Conservation (phyloP, 2,113 vertebrate species). For the Anolis sagrei region DNA sequence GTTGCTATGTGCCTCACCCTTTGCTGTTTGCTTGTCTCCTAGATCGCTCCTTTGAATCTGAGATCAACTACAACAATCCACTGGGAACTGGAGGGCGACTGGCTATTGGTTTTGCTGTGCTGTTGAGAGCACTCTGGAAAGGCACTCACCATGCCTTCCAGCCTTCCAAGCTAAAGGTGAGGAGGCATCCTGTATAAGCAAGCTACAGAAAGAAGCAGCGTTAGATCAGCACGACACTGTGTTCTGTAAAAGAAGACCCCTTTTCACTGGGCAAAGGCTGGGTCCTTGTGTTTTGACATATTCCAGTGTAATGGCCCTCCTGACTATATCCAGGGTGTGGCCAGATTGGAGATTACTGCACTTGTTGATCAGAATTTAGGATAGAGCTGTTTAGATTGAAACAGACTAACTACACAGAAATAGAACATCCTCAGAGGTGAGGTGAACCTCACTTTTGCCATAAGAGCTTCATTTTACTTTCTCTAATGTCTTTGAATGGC, state of each 20-base stretch:
- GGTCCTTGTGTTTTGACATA: not conserved
- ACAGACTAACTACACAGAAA: not conserved
- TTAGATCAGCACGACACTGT: not conserved
- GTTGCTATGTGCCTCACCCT: rapidly evolving
- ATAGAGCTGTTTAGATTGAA: not conserved
- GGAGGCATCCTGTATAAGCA: not conserved
- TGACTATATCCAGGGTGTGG: too few species aligned
- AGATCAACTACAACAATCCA: slow-evolving; percentile 96
- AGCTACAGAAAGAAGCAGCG: too few species aligned
- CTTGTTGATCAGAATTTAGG: not conserved
- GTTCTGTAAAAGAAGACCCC: not conserved
- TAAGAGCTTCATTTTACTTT: not conserved
- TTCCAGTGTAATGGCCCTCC: not conserved
- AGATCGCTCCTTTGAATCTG: slow-evolving; percentile 94
- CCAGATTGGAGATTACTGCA: not conserved
- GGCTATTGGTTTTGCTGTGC: slow-evolving; percentile 93
- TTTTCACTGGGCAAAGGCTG: not conserved
- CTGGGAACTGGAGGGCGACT: slow-evolving; percentile 93
- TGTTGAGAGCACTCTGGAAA: slow-evolving; percentile 95
- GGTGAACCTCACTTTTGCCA: not conserved
- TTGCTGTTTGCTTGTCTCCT: slow-evolving; percentile 25
- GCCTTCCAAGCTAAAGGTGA: slow-evolving; percentile 96
- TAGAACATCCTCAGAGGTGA: not conserved
- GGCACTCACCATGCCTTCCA: slow-evolving; percentile 97
- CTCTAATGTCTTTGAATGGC: not conserved